Base-by-base conservation (phyloP, 2,113 vertebrate genomes). In the Menidia beryllina region DNA sequence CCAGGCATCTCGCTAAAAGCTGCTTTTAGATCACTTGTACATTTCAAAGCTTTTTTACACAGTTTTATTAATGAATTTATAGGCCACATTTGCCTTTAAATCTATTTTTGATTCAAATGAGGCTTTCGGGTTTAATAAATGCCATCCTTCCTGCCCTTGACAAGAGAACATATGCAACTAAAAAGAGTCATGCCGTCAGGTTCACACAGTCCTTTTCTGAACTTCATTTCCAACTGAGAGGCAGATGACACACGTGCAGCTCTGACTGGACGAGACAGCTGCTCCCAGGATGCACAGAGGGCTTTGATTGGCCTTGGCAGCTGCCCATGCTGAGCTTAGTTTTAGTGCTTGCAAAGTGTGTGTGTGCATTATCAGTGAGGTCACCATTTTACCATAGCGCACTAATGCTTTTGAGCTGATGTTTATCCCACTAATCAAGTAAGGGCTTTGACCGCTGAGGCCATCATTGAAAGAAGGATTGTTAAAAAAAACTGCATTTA, bases 261-360 rank as follows among this genome's bases (percentile, higher is more conserved):
- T 48, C 51, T 88, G 90, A 92, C 83, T 91, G 86, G 88, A 75
- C 11, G 7, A 72, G 91, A 90, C 91, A 91, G 91, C 91, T 92
- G 90, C 80, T 85, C 79, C 68, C 72, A 81, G 85, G 76, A 89
- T 87, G 86, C 84, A 90, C 86, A 82, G 87, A 75, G 86, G 75
- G 70, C 88, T 89, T 89, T 92, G 90, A 91, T 88, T 92, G 91
- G 88, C 86, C 84, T 88, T 90, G 90, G 90, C 91, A 92, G 91
- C 91, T 91, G 90, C 84, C 88, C 86, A 85, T 66, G 76, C 72
- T 7, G 3, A 56, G 79, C 82, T 89, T 85, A 80, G 88, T 84
- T 90, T 90, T 87, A 88, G 79, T 85, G 87, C 85, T 91, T 81
- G 86, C 81, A 86, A 88, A 90, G 81, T 88, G 77, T 77, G 64